Conservation (phyloP, 2,797 vertebrate genomes). For the Urophycis tenuis region DNA sequence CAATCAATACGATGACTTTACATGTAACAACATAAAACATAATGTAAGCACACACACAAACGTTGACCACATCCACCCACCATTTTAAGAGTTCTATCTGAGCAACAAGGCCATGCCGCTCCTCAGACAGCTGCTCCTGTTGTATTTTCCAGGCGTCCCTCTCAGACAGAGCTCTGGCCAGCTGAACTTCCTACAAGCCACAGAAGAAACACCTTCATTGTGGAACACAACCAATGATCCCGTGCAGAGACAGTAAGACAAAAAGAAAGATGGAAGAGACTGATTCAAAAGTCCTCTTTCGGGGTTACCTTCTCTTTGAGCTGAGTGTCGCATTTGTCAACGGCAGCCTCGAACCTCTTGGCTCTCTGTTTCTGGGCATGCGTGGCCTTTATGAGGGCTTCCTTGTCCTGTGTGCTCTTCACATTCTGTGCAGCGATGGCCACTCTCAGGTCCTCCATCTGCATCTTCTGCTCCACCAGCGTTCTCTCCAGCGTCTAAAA, state of each 20-base stretch:
- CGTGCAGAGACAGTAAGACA: not conserved
- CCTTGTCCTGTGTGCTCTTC: conserved; percentile 63
- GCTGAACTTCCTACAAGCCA: conserved; percentile 69
- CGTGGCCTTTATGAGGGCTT: conserved; percentile 74
- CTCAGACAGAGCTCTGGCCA: conserved; percentile 65
- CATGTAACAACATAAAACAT: not conserved
- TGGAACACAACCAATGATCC: not conserved
- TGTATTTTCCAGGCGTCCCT: conserved; percentile 68
- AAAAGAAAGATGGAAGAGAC: not conserved
- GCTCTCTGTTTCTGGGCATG: conserved; percentile 74
- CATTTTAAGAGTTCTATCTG: conserved; percentile 68
- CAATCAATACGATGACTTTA: not conserved
- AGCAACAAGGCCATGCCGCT: conserved; percentile 66
- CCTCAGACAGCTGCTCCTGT: conserved; percentile 66
- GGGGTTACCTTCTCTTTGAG: conserved; percentile 72
- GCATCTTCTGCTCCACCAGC: conserved; percentile 68
- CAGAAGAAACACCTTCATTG: not conserved
- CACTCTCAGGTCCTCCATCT: conserved; percentile 60
- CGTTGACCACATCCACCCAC: conserved; percentile 53
- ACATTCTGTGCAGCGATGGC: conserved; percentile 61
- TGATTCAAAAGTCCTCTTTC: not conserved
- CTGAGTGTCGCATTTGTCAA: conserved; percentile 69
- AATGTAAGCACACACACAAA: not conserved
- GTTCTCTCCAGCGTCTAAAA: conserved; percentile 73
- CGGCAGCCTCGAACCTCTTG: conserved; percentile 65